These are phyloP conservation scores for Calameuta pallipes DNA, from an alignment of 2,888 invertebrate genomes.

Conservation along the genomic window DNA sequence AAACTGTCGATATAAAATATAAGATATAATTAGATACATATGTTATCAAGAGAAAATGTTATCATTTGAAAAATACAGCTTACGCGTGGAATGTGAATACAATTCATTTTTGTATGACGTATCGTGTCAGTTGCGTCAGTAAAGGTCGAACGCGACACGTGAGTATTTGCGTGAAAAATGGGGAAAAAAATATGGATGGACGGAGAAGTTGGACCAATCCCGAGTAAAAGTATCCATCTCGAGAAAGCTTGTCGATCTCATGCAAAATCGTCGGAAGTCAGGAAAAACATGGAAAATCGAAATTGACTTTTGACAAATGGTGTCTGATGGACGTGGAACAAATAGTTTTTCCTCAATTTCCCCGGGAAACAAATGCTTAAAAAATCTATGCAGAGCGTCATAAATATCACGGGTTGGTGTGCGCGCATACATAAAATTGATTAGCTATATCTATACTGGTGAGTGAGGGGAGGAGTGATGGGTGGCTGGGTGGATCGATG, in stretches of 20 bases:
- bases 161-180: not conserved
- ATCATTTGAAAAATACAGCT: not conserved
- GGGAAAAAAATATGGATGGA: not conserved
- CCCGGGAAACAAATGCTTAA: not conserved
- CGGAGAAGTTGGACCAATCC: not conserved
- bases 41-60: not conserved
- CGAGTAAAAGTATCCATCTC: not conserved
- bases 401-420: not conserved
- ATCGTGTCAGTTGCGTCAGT: not conserved
- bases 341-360: not conserved
- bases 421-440: not conserved
- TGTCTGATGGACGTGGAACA: not conserved
- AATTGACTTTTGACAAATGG: not conserved
- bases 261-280: not conserved
- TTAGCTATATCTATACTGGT: constrained; percentile 1
- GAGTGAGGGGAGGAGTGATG: not conserved
- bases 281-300: not conserved
- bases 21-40: not conserved
- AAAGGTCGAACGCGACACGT: not conserved
- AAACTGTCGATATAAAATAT: not conserved
- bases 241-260: not conserved
- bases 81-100: not conserved
- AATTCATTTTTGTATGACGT: not conserved
- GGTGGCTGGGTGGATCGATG: constrained; percentile 20
- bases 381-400: not conserved